Conservation (phyloP, 2,888 invertebrate species). For the Watsonalla binaria region DNA sequence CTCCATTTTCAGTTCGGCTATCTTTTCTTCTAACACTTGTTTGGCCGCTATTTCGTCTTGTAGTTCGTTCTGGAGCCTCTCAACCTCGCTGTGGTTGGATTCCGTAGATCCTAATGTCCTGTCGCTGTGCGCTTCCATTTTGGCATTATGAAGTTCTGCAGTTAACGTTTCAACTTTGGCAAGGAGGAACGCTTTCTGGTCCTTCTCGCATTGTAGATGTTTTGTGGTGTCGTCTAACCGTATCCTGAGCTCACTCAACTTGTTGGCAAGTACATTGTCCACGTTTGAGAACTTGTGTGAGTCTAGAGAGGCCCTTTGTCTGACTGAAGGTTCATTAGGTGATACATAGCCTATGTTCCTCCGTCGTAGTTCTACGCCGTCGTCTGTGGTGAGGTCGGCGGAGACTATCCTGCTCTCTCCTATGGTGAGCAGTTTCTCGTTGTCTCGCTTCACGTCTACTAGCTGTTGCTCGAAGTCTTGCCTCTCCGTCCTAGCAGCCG, state of each 20-base stretch:
- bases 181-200: slow-evolving; percentile 61
- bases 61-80: slow-evolving; percentile 64
- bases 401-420: slow-evolving; percentile 66
- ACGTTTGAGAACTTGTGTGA: slow-evolving; percentile 70
- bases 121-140: slow-evolving; percentile 61
- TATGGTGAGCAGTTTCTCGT: slow-evolving; percentile 84
- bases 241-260: slow-evolving; percentile 58
- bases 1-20: slow-evolving; percentile 75
- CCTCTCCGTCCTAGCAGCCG: slow-evolving; percentile 86
- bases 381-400: slow-evolving; percentile 57
- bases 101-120: slow-evolving; percentile 67
- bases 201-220: slow-evolving; percentile 61
- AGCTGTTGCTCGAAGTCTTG: slow-evolving; percentile 88
- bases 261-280: slow-evolving; percentile 63
- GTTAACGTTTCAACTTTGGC: slow-evolving; percentile 61
- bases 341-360: slow-evolving; percentile 53
- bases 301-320: slow-evolving; percentile 66
- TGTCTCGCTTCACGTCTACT: slow-evolving; percentile 86
- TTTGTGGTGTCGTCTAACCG: slow-evolving; percentile 62
- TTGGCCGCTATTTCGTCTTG: slow-evolving; percentile 71
- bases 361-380: slow-evolving; percentile 62
- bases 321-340: slow-evolving; percentile 47
- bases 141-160: slow-evolving; percentile 58
- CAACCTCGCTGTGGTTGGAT: slow-evolving; percentile 70
- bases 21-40: slow-evolving; percentile 67